A percentile compares a stretch with the other conserved stretches of the same genome.
phyloP scores from a whole-genome alignment of 2,113 vertebrate genomes.

The Peromyscus polionotus region DNA sequence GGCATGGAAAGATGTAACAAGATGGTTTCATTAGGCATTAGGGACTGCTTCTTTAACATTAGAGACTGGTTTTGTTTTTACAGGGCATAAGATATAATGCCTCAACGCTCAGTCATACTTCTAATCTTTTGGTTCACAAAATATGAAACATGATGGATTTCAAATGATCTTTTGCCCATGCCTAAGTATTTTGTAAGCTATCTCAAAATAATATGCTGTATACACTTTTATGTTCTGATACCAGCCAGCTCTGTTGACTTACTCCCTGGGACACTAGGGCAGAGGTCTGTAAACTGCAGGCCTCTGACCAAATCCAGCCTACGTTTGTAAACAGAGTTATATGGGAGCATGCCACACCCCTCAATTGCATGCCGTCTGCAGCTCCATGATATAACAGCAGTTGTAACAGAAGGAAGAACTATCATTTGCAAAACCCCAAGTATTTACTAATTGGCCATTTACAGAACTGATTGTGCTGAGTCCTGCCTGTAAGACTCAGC shows the following conservation, averaged over 20 bases:
- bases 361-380: not conserved
- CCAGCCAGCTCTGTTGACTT: not conserved
- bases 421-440: not conserved
- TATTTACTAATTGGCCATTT: not conserved
- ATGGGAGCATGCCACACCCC: not conserved
- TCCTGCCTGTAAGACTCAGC: not conserved
- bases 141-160: not conserved
- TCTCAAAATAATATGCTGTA: not conserved
- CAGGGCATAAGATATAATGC: not conserved
- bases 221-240: not conserved
- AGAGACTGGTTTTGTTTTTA: not conserved
- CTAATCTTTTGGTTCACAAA: not conserved
- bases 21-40: not conserved
- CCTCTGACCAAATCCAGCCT: not conserved
- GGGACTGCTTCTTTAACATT: constrained; percentile 19
- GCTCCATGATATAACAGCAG: not conserved
- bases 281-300: not conserved
- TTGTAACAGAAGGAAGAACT: not conserved
- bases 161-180: not conserved
- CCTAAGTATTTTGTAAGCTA: constrained; percentile 5
- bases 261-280: not conserved
- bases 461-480: not conserved
- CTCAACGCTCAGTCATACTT: not conserved
- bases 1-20: not conserved
- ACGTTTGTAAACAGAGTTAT: constrained; percentile 42